These are phyloP conservation scores for Loripinus fragilis DNA, from an alignment of 2,888 invertebrate genomes.

Conservation along the genomic window DNA sequence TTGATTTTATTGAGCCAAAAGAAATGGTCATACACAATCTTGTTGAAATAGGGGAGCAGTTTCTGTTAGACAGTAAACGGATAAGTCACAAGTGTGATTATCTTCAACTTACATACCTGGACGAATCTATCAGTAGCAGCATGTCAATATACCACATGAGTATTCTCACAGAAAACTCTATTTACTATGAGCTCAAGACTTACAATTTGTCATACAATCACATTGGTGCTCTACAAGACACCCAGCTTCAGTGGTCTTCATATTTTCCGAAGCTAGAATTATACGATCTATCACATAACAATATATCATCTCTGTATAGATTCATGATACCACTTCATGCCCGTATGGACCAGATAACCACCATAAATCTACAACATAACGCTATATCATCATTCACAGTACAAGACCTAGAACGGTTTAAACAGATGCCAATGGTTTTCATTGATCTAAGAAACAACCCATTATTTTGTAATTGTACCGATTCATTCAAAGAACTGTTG, in stretches of 20 bases:
- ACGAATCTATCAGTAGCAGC: constrained; percentile 58
- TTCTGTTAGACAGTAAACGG: constrained; percentile 42
- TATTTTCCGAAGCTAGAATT: constrained; percentile 65
- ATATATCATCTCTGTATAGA: constrained; percentile 60
- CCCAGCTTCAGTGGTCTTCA: constrained; percentile 62
- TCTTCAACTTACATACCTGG: constrained; percentile 51
- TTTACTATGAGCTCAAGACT: constrained; percentile 59
- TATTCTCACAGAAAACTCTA: constrained; percentile 55
- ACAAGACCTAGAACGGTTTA: constrained; percentile 56
- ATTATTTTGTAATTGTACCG: constrained; percentile 67
- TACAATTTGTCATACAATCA: constrained; percentile 58
- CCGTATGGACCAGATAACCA: constrained; percentile 35
- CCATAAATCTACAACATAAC: constrained; percentile 62
- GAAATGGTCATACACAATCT: constrained; percentile 19
- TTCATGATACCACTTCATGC: constrained; percentile 51
- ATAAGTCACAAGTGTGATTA: constrained; percentile 58
- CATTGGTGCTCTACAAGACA: constrained; percentile 53
- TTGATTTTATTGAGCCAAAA: constrained; percentile 33
- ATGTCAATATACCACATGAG: constrained; percentile 61
- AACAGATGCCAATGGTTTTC: constrained; percentile 56
- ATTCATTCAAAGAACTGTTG: constrained; percentile 37
- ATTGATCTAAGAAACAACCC: constrained; percentile 69
- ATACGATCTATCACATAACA: constrained; percentile 69
- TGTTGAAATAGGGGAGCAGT: constrained; percentile 40
- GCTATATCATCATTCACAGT: constrained; percentile 63